A percentile compares a stretch with the other conserved stretches of the same genome.
Evolutionary conservation across 2,888 invertebrate species (phyloP).

Genomic region (Sabellastarte sp.): DNA sequence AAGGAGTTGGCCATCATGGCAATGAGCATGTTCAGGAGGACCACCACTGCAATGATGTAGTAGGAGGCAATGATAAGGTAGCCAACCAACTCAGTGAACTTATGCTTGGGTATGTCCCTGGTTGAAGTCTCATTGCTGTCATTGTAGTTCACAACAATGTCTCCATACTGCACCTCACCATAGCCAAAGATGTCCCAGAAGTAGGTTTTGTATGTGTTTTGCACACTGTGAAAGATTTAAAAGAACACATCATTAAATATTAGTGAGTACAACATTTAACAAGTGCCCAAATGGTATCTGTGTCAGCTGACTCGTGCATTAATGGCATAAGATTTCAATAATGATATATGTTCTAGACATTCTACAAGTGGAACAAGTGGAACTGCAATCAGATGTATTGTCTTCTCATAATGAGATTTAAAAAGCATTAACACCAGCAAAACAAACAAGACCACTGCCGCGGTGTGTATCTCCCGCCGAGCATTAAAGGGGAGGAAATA

Average conservation of each 20-base stretch:
- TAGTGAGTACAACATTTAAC: no score
- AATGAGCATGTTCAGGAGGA: slow-evolving; percentile 17
- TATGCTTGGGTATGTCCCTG: background rate
- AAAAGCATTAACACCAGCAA: no score
- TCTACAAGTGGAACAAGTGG: no score
- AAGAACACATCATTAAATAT: background rate
- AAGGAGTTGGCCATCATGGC: slow-evolving; percentile 20
- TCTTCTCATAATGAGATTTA: no score
- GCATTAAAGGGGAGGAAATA: no score
- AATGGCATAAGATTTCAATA: no score
- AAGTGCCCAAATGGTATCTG: no score
- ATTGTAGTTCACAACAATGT: background rate
- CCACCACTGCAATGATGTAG: slow-evolving; percentile 15
- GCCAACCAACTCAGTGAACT: slow-evolving; percentile 9
- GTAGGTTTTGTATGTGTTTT: background rate
- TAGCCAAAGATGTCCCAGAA: slow-evolving; percentile 6
- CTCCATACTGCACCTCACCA: background rate
- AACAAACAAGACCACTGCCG: no score
- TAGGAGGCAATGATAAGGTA: slow-evolving; percentile 8
- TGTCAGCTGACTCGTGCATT: no score
- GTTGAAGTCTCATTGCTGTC: background rate
- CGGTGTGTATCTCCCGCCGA: no score
- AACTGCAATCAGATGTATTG: no score
- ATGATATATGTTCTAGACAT: no score
- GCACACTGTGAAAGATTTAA: background rate